Percentiles rank a stretch among this genome's conserved stretches.
These are phyloP conservation scores for Cyphotilapia sp. DNA, from an alignment of 2,113 vertebrate genomes.

Conservation along the genomic window DNA sequence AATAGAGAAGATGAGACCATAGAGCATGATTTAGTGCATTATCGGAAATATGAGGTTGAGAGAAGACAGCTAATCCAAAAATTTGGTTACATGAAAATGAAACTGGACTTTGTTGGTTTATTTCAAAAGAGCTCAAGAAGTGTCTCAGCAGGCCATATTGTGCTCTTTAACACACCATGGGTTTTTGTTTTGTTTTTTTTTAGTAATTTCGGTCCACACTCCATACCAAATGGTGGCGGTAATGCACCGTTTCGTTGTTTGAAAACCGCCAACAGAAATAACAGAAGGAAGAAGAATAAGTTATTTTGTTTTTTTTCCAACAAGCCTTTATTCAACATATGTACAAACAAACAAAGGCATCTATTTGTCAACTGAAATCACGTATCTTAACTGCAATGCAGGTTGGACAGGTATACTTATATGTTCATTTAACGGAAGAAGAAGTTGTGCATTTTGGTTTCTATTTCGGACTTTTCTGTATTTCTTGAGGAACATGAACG, in stretches of 20 bases:
- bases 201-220: not conserved
- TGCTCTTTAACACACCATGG: not conserved
- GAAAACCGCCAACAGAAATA: not conserved
- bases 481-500: not conserved
- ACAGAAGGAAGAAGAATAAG: rapidly evolving
- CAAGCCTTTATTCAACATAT: not conserved
- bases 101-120: not conserved
- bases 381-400: not conserved
- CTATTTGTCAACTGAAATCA: not conserved
- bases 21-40: not conserved
- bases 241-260: not conserved
- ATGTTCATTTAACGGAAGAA: not conserved
- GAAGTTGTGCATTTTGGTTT: not conserved
- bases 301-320: rapidly evolving
- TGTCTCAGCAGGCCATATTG: rapidly evolving
- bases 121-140: not conserved
- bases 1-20: not conserved
- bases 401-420: not conserved
- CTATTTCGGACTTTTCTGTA: not conserved
- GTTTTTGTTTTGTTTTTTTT: rapidly evolving
- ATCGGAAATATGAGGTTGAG: not conserved
- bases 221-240: not conserved
- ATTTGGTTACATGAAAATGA: not conserved
- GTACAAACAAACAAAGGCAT: not conserved
- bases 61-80: not conserved